Percentiles rank a stretch among this genome's conserved stretches.
Evolutionary conservation across 2,888 invertebrate genomes (phyloP).

Genomic region (Eudemis profundana): DNA sequence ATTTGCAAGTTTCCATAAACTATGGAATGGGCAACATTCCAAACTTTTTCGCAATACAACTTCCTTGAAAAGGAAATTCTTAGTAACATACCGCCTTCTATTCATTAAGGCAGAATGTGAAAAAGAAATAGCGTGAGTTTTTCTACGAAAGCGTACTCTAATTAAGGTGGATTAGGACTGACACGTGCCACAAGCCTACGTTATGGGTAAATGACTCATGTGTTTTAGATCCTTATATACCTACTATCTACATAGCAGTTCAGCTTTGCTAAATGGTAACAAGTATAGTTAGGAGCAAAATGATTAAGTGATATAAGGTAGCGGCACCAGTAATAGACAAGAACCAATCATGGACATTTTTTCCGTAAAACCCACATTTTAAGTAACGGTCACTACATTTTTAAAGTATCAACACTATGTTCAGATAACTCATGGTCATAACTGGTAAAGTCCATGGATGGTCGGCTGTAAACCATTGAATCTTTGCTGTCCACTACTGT

Average conservation of each 20-base stretch:
- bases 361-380: no score
- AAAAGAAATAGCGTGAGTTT: constrained; percentile 3
- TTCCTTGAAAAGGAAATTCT: not conserved
- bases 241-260: not conserved
- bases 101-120: not conserved
- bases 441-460: no score
- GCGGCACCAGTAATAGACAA: no score
- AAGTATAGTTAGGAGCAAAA: no score
- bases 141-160: not conserved
- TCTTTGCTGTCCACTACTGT: no score
- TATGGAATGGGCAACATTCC: constrained; percentile 7
- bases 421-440: no score
- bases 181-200: not conserved
- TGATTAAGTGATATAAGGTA: no score
- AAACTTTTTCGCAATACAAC: not conserved
- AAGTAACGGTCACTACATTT: no score
- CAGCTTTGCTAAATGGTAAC: no score
- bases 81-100: not conserved
- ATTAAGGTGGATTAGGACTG: not conserved
- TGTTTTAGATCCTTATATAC: not conserved
- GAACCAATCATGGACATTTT: no score
- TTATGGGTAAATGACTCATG: not conserved
- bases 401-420: no score
- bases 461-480: no score
- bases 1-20: not conserved